Base-by-base conservation (phyloP, 2,797 vertebrate genomes). In the Crypturellus tataupa region DNA sequence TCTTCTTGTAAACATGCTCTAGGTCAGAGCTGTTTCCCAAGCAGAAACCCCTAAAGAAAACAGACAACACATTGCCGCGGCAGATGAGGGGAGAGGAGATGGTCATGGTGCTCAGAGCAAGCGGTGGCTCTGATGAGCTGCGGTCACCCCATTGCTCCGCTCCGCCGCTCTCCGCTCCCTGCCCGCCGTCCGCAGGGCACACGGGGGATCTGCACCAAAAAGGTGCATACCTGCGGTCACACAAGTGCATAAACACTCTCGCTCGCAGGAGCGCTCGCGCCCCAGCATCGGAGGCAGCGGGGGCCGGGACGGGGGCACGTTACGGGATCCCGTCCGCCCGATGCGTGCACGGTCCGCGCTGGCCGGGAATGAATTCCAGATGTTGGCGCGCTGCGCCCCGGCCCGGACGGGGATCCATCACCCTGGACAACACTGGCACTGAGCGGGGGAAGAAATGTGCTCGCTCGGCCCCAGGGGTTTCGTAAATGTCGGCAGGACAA, bases 321-420 rank as follows among this genome's bases (percentile, higher is more conserved):
- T 68, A 79, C 7, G 96, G 96, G 84, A 96, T 90, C 94, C 96
- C 93, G 96, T 96, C 97, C 96, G 97, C 96, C 95, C 96, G 82
- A 94, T 93, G 96, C 90, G 53, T 94, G 98, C 97, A 94, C 16
- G 21, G 94, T 98, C 97, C 97, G 97, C 97, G 97, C 97, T 27
- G 80, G 90, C 90, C 2, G 13, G 75, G 95, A 98, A 99, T 98
- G 97, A 98, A 96, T 98, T 98, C 98, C 99, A 99, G 98, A 99
- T 99, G 98, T 98, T 95, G 91, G 92, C 97, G 97, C 39, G 16
- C 71, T 98, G 97, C 6, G 24, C 96, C 87, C 49, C 31, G 93
- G 90, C 62, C 90, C 31, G 29, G 40, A 47, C 70, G 70, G 76
- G 95, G 92, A 92, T 67, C 39, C 10, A 94, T 96, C 96, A 92